A percentile compares a stretch with the other conserved stretches of the same genome.
These are phyloP conservation scores for Artemisiospiza belli DNA, from an alignment of 2,113 vertebrate species.

Conservation along the genomic window DNA sequence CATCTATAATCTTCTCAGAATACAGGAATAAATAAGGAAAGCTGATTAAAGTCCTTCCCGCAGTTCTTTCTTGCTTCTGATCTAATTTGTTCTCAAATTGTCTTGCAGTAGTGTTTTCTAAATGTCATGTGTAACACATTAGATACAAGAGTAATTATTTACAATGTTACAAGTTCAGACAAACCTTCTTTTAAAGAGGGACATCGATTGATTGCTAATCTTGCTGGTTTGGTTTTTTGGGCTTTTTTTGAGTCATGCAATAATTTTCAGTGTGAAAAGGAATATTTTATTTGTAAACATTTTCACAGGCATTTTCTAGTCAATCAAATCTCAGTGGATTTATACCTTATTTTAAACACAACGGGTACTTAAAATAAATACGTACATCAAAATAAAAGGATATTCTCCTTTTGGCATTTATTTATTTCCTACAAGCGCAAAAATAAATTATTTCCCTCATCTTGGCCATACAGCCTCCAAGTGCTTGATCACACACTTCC, in stretches of 20 bases:
- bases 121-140: not conserved
- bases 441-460: not conserved
- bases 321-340: not conserved
- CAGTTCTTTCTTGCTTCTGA: not conserved
- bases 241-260: not conserved
- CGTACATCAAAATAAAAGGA: not conserved
- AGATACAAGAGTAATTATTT: constrained; percentile 5
- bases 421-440: not conserved
- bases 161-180: not conserved
- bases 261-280: not conserved
- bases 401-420: not conserved
- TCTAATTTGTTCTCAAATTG: constrained; percentile 17
- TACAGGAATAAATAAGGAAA: constrained; percentile 28
- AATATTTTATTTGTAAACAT: constrained; percentile 6
- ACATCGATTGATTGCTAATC: not conserved
- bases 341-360: not conserved
- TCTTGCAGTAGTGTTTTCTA: not conserved
- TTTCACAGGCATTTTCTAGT: not conserved
- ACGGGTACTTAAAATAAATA: not conserved
- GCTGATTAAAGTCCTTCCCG: constrained; percentile 1
- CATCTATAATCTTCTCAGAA: not conserved
- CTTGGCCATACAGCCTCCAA: not conserved
- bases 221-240: not conserved
- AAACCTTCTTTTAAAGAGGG: not conserved
- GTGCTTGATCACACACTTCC: not conserved